Percentiles rank a stretch among this genome's conserved stretches.
Evolutionary conservation across 1,140 invertebrate genomes (phyloP).

Genomic region (Drosophila nebulosa): DNA sequence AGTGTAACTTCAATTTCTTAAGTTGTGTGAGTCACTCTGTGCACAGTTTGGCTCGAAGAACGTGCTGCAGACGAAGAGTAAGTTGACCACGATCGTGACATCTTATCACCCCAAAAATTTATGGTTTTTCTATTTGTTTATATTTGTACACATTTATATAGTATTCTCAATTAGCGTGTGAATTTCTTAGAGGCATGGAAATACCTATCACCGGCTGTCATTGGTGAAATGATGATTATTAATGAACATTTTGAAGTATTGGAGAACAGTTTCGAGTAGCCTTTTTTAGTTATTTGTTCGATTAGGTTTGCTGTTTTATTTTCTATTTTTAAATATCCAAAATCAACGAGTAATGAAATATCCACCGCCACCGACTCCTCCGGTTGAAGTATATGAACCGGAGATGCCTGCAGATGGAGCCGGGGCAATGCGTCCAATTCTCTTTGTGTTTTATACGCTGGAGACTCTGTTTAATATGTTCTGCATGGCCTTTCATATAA

Average conservation of each 20-base stretch:
- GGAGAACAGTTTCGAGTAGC: not conserved
- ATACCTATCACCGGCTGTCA: not conserved
- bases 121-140: not conserved
- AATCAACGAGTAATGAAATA: not conserved
- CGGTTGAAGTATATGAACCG: not conserved
- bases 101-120: not conserved
- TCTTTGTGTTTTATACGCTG: constrained; percentile 32
- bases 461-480: constrained; percentile 30
- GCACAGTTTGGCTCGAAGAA: not conserved
- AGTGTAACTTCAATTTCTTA: not conserved
- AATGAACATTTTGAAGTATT: not conserved
- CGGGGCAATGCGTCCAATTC: constrained; percentile 19
- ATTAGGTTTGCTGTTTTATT: not conserved
- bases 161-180: not conserved
- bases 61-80: not conserved
- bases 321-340: not conserved
- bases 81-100: not conserved
- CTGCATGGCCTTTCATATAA: constrained; percentile 33
- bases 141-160: not conserved
- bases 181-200: not conserved
- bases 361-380: not conserved
- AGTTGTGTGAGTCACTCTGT: not conserved
- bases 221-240: not conserved
- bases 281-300: not conserved
- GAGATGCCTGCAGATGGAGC: not conserved